Evolutionary conservation across 2,113 vertebrate species (phyloP), one percentile per base, ranked within the genome.

Genomic region (Heliornis fulica): DNA sequence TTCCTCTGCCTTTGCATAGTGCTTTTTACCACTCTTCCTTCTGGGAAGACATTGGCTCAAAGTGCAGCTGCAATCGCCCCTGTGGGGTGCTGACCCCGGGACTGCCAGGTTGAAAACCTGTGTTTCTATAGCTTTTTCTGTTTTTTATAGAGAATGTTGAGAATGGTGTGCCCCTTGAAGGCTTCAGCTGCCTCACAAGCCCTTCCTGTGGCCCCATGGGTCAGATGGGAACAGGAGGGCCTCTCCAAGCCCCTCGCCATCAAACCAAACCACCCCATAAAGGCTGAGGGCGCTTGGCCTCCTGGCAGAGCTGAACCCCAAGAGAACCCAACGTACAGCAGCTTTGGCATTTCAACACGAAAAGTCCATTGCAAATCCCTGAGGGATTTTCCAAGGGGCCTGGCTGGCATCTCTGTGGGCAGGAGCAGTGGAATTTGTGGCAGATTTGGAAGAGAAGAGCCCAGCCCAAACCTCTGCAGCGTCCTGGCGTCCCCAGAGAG

Each of bases 401-500:
- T 88, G 45, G 45, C 22, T 66, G 85, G 57, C 6, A 29, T 8
- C 66, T 16, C 5, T 9, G 9, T 10, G 5, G 85, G 36, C 54
- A 48, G 1, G 2, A 77, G 36, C 16, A 66, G 60, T 20, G 11
- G 13, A 14, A 9, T 9, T n/a, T 13, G 41, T 50, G 59, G 72
- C 36, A 71, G 36, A 29, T 63, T 16, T 3, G 40, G 8, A 34
- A 31, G 15, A 4, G 34, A 13, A 53, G 32, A 38, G 16, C 22
- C 48, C 38, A 12, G 6, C 7, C 19, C 50, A 70, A 16, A 68
- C 7, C 32, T 26, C 26, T 48, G 69, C 7, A 9, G 10, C 8
- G 26, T n/a, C 26, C 50, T 65, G 28, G 3, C 0, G 0, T 22
- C 25, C 34, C 28, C 28, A 23, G 80, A 61, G 51, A 77, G 10